These are phyloP conservation scores for Pseudachorutes palmiensis DNA, from an alignment of 1,140 invertebrate genomes.

Conservation along the genomic window DNA sequence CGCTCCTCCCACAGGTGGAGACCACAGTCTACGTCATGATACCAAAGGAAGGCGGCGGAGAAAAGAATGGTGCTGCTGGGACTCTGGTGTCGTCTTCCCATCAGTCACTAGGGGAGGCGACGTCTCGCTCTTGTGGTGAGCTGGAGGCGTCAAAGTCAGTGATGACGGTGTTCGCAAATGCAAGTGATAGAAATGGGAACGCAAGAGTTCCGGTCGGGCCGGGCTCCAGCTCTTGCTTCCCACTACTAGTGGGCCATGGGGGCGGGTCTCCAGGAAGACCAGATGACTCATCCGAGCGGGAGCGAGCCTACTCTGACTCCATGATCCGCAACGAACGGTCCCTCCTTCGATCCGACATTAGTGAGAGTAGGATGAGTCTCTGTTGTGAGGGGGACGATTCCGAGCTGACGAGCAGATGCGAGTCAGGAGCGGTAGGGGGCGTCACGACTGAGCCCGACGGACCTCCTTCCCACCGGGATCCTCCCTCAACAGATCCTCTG, in stretches of 20 bases:
- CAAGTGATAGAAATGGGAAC: slow-evolving; percentile 1
- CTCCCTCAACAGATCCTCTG: neutral
- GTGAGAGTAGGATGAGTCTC: slow-evolving; percentile 5
- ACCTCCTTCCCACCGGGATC: neutral
- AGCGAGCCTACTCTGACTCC: neutral
- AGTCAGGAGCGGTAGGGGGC: neutral
- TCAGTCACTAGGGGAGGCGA: neutral
- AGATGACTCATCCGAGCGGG: too few species aligned
- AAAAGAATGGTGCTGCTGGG: slow-evolving; percentile 5
- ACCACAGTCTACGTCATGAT: neutral
- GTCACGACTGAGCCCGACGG: neutral
- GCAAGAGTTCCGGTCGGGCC: neutral
- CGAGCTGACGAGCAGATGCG: neutral
- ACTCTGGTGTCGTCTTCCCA: neutral
- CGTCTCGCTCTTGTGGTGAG: neutral
- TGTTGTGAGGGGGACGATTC: neutral
- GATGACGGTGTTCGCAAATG: neutral
- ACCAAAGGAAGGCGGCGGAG: neutral
- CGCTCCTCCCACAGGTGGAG: neutral
- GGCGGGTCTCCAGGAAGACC: neutral
- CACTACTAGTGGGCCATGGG: neutral
- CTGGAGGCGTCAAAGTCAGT: neutral
- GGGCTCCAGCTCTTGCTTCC: neutral
- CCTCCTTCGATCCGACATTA: neutral
- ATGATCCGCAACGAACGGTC: neutral